These are phyloP conservation scores for Stegostoma tigrinum DNA, from an alignment of 2,113 vertebrate genomes.

Conservation along the genomic window DNA sequence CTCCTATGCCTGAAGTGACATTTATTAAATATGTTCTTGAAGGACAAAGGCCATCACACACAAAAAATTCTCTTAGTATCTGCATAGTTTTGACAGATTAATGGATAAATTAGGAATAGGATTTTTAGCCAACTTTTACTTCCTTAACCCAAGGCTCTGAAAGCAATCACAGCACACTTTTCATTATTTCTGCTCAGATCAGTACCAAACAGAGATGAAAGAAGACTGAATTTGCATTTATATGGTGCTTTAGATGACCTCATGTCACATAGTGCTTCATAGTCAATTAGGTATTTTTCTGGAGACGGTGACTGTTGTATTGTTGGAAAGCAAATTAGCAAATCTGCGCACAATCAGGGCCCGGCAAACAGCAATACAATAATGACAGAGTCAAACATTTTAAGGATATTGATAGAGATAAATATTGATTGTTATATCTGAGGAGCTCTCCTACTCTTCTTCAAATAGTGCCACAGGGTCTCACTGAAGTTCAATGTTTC, in stretches of 20 bases:
- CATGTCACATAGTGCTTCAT: background rate
- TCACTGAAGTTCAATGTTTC: background rate
- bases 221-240: background rate
- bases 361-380: background rate
- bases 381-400: background rate
- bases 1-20: background rate
- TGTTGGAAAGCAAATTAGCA: background rate
- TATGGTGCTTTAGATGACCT: background rate
- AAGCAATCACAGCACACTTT: background rate
- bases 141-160: background rate
- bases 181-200: background rate
- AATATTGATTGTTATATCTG: background rate
- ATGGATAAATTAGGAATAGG: background rate
- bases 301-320: background rate
- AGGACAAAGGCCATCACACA: background rate
- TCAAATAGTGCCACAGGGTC: background rate
- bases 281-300: background rate
- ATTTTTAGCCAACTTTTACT: background rate
- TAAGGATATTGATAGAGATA: background rate
- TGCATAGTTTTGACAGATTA: background rate
- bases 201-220: background rate
- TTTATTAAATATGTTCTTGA: background rate
- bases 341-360: background rate
- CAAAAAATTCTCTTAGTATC: background rate
- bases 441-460: background rate